A percentile compares a stretch with the other conserved stretches of the same genome.
phyloP scores from a whole-genome alignment of 2,113 vertebrate species.

The Taxidea taxus region DNA sequence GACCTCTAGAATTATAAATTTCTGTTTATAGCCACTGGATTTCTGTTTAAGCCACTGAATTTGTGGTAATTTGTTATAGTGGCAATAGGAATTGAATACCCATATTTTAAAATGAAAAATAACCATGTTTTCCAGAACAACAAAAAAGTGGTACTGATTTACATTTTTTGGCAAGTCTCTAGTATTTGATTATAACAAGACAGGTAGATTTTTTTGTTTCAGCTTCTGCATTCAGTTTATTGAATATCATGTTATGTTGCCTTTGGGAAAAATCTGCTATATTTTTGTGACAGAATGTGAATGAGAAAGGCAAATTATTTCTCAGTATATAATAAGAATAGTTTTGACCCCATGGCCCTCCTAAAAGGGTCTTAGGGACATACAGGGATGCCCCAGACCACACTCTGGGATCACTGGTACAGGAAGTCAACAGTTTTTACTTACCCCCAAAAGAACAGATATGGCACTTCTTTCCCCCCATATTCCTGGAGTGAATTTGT shows the following conservation, averaged over 20 bases:
- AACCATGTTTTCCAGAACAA: neutral
- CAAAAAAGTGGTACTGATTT: neutral
- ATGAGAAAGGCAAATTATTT: conserved; percentile 40
- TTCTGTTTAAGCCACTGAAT: neutral
- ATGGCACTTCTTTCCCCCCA: neutral
- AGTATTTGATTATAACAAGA: neutral
- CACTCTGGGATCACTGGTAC: conserved; percentile 58
- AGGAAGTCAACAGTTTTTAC: conserved; percentile 30
- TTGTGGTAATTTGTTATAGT: neutral
- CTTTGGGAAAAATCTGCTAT: neutral
- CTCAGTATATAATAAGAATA: neutral
- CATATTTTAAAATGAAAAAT: conserved; percentile 11
- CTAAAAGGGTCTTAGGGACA: neutral
- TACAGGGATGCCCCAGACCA: neutral
- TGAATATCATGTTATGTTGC: neutral
- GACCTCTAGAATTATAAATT: neutral
- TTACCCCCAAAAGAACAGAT: neutral
- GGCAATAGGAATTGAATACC: neutral
- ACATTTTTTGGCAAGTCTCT: neutral
- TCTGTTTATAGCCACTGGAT: neutral
- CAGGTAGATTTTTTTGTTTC: neutral
- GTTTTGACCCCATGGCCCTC: neutral
- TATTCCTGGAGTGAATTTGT: neutral
- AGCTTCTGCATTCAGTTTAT: neutral
- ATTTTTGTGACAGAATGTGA: neutral